Base-by-base conservation (phyloP, 2,888 invertebrate genomes). In the Poecilobothrus nobilitatus region DNA sequence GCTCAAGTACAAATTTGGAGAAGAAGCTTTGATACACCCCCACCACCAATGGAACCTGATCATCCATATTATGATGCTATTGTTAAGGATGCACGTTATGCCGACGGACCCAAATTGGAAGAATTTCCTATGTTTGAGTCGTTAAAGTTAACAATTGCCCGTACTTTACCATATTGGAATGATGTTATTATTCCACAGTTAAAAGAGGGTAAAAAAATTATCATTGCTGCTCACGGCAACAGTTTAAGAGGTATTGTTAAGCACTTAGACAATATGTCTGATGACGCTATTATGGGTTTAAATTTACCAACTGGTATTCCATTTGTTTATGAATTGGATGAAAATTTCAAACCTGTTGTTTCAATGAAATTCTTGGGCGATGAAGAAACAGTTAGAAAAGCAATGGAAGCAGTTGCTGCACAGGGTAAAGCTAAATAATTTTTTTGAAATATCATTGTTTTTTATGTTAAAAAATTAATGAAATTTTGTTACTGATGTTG, bases 91-190 rank as follows among this genome's bases (percentile, higher is more conserved):
- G 82, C 89, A 0, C 87, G 92, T 65, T 93, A 92, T 75, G 87
- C 87, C 27, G 84, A 85, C 33, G 88, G 88, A 73, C 93, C 91
- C 9, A 91, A 91, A 72, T 84, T 85, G 0, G 89, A 89, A 4
- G 89, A 92, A 75, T 94, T 94, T 78, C 94, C 94, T 0, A 91
- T 87, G 86, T 91, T 87, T 75, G 94, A 94, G 79, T 93, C 94
- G 18, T 82, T 94, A 67, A 92, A 94, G 78, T 83, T 93, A 66
- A 94, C 93, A 9, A 92, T 93, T 79, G 88, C 87, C 72, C 86
- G 94, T 70, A 92, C 92, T 18, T 83, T 93, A 76, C 95, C 95
- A 1, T 96, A 91, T 79, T 96, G 95, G 91, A 92, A 95, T 82
- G 85, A 94, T 78, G 86, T 88, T 63, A 90, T 97, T 83, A 76